Conservation (phyloP, 1,140 invertebrate species). For the Conus betulinus region DNA sequence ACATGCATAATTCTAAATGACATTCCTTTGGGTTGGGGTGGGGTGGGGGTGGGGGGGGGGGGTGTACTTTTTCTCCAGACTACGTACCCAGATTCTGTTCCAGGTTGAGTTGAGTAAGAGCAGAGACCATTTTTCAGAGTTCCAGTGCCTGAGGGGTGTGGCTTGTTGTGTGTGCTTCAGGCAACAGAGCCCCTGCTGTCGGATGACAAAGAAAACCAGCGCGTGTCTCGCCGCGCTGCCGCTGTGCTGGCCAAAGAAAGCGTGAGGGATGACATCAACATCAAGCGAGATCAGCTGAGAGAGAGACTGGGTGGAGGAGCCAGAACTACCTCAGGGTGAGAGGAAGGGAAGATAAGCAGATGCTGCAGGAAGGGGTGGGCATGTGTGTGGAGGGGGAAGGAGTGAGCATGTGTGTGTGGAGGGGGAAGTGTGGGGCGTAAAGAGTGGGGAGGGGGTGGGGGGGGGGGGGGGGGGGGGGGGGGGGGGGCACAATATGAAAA, state of each 20-base stretch:
- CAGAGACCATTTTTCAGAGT: too few relatives aligned
- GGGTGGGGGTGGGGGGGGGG: too few relatives aligned
- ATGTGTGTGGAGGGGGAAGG: too few relatives aligned
- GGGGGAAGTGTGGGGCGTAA: neutral
- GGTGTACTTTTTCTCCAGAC: too few relatives aligned
- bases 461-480: neutral
- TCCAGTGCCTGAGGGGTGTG: too few relatives aligned
- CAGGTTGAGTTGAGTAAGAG: too few relatives aligned
- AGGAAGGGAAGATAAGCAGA: neutral
- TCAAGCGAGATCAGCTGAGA: slow-evolving; percentile 54
- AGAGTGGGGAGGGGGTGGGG: too few relatives aligned
- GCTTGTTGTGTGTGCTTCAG: slow-evolving; percentile 31
- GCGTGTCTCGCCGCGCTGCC: slow-evolving; percentile 17
- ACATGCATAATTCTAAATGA: too few relatives aligned
- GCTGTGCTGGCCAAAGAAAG: neutral
- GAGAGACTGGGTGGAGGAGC: slow-evolving; percentile 68
- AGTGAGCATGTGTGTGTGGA: too few relatives aligned
- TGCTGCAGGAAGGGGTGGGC: too few relatives aligned
- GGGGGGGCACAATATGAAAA: neutral
- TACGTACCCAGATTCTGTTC: too few relatives aligned
- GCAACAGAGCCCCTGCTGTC: slow-evolving; percentile 43
- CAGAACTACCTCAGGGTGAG: slow-evolving; percentile 70
- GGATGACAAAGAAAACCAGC: slow-evolving; percentile 63
- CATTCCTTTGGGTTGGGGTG: too few relatives aligned
- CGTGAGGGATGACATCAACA: slow-evolving; percentile 47